Evolutionary conservation across 2,888 invertebrate genomes (phyloP).

Genomic region (Mythimna impura): DNA sequence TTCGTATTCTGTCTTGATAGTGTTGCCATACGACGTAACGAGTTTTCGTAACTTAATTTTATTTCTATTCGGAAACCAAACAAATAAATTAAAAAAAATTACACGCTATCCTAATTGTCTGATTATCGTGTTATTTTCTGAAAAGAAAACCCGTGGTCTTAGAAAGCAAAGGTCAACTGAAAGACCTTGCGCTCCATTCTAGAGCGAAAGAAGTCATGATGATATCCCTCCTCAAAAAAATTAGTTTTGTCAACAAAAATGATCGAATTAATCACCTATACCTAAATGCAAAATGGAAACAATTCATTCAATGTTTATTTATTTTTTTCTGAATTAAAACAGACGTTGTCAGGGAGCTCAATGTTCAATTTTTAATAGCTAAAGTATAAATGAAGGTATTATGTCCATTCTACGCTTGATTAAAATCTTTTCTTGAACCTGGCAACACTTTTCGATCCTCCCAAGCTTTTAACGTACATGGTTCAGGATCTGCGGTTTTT

Average conservation of each 20-base stretch:
- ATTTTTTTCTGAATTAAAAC: too few relatives aligned
- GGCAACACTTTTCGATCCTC: slow-evolving; percentile 57
- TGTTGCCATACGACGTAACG: slow-evolving; percentile 44
- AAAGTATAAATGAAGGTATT: not conserved
- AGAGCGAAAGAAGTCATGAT: too few relatives aligned
- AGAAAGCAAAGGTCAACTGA: too few relatives aligned
- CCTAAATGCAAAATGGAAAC: too few relatives aligned
- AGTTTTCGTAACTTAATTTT: not conserved
- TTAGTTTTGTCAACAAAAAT: too few relatives aligned
- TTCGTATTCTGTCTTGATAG: slow-evolving; percentile 70
- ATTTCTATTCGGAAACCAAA: not conserved
- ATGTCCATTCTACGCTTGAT: not conserved
- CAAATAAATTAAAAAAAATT: not conserved
- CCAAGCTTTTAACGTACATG: slow-evolving; percentile 69
- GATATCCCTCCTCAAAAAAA: too few relatives aligned
- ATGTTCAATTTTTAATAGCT: not conserved
- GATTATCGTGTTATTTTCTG: not conserved
- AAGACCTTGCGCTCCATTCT: too few relatives aligned
- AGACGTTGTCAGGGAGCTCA: too few relatives aligned
- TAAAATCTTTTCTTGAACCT: not conserved
- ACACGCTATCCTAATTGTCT: not conserved
- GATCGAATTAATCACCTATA: too few relatives aligned
- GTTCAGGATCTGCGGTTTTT: slow-evolving; percentile 79
- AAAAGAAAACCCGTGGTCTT: too few relatives aligned
- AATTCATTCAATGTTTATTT: too few relatives aligned